Percentiles rank a stretch among this genome's conserved stretches.
phyloP scores from a whole-genome alignment of 2,797 vertebrate genomes.

The Selene dorsalis region DNA sequence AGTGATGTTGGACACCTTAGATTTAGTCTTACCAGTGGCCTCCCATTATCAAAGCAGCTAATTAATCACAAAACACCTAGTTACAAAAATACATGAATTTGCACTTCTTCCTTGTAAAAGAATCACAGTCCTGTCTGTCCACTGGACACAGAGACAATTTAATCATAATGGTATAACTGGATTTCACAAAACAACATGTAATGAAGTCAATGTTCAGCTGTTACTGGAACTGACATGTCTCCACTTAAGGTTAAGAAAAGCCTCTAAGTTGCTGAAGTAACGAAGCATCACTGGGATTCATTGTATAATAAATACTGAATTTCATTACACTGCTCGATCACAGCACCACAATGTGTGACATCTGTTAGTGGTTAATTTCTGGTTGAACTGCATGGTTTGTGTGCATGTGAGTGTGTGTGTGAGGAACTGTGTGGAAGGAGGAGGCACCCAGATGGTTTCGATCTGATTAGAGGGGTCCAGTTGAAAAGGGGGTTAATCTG shows the following conservation, averaged over 20 bases:
- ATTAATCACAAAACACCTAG: background rate
- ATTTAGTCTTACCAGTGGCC: background rate
- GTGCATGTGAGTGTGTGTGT: background rate
- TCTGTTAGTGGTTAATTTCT: rapidly evolving
- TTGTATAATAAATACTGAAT: background rate
- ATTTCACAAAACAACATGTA: background rate
- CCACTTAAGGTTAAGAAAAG: background rate
- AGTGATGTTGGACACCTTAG: background rate
- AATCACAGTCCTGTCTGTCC: background rate
- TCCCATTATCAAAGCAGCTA: background rate
- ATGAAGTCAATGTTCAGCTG: background rate
- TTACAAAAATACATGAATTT: no score
- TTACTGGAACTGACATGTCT: background rate
- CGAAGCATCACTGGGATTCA: background rate
- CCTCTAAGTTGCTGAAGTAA: background rate
- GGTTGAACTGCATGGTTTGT: background rate
- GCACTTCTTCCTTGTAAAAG: background rate
- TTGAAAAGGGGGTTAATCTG: conserved; percentile 53
- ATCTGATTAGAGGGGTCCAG: conserved; percentile 47
- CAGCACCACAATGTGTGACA: background rate
- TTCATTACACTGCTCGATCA: background rate
- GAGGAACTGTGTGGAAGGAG: background rate
- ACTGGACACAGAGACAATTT: background rate
- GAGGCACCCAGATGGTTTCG: conserved; percentile 48
- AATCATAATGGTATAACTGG: background rate